Evolutionary conservation across 2,797 vertebrate genomes (phyloP).

Genomic region (Notolabrus celidotus): DNA sequence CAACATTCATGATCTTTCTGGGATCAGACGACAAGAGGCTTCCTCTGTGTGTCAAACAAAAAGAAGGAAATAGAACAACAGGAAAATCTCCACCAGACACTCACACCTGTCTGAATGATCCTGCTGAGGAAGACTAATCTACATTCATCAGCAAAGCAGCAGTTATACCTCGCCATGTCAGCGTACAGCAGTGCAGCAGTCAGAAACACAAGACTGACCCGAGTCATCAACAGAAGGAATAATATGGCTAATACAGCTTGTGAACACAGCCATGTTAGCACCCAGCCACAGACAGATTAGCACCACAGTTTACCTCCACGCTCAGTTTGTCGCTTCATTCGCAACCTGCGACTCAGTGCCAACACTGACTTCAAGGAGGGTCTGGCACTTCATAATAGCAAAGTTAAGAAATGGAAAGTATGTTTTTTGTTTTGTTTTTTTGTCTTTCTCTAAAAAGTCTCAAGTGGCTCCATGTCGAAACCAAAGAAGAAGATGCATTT

Average conservation of each 20-base stretch:
- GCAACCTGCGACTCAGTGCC: conserved; percentile 71
- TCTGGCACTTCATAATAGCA: conserved; percentile 83
- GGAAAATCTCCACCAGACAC: conserved; percentile 60
- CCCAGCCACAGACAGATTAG: conserved; percentile 79
- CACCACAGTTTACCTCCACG: conserved; percentile 80
- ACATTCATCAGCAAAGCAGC: conserved; percentile 87
- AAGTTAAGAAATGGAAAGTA: conserved; percentile 71
- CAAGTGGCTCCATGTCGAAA: conserved; percentile 60
- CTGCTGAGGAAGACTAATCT: conserved; percentile 84
- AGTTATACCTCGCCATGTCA: conserved; percentile 77
- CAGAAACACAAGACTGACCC: conserved; percentile 69
- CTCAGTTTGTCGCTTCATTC: conserved; percentile 73
- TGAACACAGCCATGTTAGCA: conserved; percentile 80
- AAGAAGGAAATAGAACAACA: conserved; percentile 50
- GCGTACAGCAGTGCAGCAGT: conserved; percentile 78
- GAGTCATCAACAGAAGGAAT: conserved; percentile 73
- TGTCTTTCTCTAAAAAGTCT: conserved; percentile 42
- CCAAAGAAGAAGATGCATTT: conserved; percentile 52
- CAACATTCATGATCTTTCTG: conserved; percentile 73
- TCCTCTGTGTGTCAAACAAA: conserved; percentile 46
- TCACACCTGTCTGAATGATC: conserved; percentile 65
- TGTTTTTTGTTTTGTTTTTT: conserved; percentile 18
- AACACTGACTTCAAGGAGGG: conserved; percentile 78
- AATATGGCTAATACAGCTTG: conserved; percentile 79
- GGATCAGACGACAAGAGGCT: conserved; percentile 71